These are phyloP conservation scores for Ochotona princeps DNA, from an alignment of 2,113 vertebrate species.

Conservation along the genomic window DNA sequence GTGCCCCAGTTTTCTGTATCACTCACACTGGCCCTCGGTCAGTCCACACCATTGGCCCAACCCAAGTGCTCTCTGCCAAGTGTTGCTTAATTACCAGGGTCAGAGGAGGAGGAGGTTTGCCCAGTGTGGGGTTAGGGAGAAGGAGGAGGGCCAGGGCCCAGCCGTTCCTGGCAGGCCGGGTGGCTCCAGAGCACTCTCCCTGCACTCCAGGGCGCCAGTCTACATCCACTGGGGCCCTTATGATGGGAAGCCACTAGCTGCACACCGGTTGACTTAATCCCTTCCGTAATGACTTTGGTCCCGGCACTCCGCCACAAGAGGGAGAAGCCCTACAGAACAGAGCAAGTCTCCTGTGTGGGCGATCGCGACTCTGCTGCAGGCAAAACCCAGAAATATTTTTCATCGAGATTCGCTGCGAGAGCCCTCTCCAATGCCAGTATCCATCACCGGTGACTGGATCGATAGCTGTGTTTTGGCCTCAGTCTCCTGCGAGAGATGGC, in stretches of 20 bases:
- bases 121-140: too few relatives aligned
- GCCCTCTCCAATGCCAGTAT: constrained; percentile 95
- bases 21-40: neutral
- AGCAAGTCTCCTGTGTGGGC: constrained; percentile 86
- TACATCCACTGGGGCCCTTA: constrained; percentile 85
- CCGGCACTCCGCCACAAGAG: constrained; percentile 88
- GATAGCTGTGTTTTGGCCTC: constrained; percentile 98
- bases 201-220: constrained; percentile 74
- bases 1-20: neutral
- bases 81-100: constrained; percentile 27
- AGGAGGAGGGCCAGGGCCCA: too few relatives aligned
- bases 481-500: constrained; percentile 96
- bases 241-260: constrained; percentile 89
- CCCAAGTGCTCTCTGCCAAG: neutral
- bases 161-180: too few relatives aligned
- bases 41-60: neutral
- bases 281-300: constrained; percentile 90
- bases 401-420: constrained; percentile 93
- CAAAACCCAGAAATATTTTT: constrained; percentile 90
- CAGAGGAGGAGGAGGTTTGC: too few relatives aligned
- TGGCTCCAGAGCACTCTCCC: constrained; percentile 69
- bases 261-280: constrained; percentile 90
- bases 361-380: constrained; percentile 90
- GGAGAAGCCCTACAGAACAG: constrained; percentile 87
- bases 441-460: constrained; percentile 99